Conservation (phyloP, 2,888 invertebrate species). For the Trisateles emortualis region DNA sequence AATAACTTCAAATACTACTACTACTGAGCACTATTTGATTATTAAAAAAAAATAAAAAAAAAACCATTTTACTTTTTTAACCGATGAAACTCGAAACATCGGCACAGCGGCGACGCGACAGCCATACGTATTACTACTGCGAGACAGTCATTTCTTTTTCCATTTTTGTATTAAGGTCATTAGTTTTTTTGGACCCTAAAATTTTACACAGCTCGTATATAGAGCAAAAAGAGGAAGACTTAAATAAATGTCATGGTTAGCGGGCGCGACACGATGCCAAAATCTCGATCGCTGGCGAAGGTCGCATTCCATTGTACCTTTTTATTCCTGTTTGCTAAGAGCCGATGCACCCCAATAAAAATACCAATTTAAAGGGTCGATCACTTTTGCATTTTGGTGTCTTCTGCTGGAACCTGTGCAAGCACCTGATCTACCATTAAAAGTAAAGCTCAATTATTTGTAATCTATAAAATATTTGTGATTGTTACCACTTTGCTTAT, state of each 20-base stretch:
- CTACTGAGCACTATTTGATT: no score
- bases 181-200: slow-evolving; percentile 22
- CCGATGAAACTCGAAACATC: no score
- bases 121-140: no score
- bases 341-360: slow-evolving; percentile 58
- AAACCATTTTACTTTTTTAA: no score
- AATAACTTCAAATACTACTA: no score
- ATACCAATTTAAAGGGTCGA: slow-evolving; percentile 40
- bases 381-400: slow-evolving; percentile 22
- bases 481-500: no score
- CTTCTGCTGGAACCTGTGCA: slow-evolving; percentile 34
- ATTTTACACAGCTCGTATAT: slow-evolving; percentile 17
- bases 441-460: slow-evolving; percentile 17
- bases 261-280: slow-evolving; percentile 64
- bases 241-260: slow-evolving; percentile 69
- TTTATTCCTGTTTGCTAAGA: slow-evolving; percentile 57
- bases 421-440: slow-evolving; percentile 22
- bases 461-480: slow-evolving; percentile 13
- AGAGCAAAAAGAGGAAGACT: slow-evolving; percentile 53
- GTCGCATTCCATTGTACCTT: slow-evolving; percentile 66
- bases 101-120: no score
- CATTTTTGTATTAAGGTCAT: not conserved
- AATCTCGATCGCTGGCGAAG: slow-evolving; percentile 72
- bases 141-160: no score
- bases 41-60: no score